Base-by-base conservation (phyloP, 2,888 invertebrate genomes). In the Chymomyza fuscimana region DNA sequence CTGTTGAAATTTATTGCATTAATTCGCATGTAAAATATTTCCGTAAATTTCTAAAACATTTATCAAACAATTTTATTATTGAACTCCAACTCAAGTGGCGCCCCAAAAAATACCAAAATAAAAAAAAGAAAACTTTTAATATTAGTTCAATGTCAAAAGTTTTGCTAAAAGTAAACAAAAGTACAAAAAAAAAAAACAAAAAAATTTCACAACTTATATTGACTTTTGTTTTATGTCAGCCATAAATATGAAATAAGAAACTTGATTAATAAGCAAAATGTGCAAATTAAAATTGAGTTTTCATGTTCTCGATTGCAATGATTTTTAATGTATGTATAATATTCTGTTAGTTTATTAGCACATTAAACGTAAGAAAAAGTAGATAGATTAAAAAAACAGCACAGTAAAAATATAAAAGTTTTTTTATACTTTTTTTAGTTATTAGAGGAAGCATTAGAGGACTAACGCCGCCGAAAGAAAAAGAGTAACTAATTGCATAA, bases 1-100 rank as follows among this genome's bases (percentile, higher is more conserved):
- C 54, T 56, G 46, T 32, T 22, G 60, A 74, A 88, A 85, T 85
- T 85, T 85, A 85, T 85, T 85, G 86, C 85, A 74, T 87, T 85
- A 85, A 85, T 87, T 88, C 85, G 81, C 87, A 85, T 88, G 82
- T 88, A 85, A 85, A 85, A 82, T 82, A 82, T 87, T 80, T 78
- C 72, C 69, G 67, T 73, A 74, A 67, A 83, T 80, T 82, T 71
- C 77, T 86, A 70, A 82, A 87, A 80, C 83, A 88, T 85, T 85
- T 85, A 85, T 85, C 88, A 87, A 32, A 85, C 69, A 87, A 81
- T 83, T 87, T 86, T 86, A 83, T 87, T 88, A 85, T 85, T 85
- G 88, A 87, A 86, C 85, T 78, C 36, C 56, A 75, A 54, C 22
- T 19, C 16, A 16, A 19, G 64, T 64, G 40, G 36, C 9, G 9